These are phyloP conservation scores for Chrysopilus asiliformis DNA, from an alignment of 2,888 invertebrate species.

Conservation along the genomic window DNA sequence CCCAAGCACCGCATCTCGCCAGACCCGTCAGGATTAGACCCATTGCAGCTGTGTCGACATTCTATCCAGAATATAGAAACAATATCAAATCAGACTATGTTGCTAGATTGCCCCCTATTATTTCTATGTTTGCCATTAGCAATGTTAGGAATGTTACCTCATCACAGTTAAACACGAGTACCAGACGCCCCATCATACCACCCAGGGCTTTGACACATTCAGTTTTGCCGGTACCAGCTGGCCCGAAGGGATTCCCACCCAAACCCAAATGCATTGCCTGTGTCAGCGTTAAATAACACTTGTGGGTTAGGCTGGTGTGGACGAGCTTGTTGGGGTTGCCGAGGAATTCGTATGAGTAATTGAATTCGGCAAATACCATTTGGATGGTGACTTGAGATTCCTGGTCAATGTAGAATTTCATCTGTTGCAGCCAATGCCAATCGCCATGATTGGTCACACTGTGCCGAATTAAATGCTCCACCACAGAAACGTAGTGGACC, in stretches of 20 bases:
- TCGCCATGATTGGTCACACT: conserved; percentile 52
- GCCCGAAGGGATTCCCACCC: conserved; percentile 97
- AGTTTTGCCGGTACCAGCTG: conserved; percentile 98
- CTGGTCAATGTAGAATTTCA: conserved; percentile 58
- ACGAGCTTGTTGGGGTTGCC: conserved; percentile 94
- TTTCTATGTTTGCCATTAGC: neutral
- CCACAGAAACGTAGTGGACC: conserved; percentile 76
- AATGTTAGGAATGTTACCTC: conserved; percentile 44
- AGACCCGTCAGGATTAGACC: conserved; percentile 86
- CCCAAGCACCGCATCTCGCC: conserved; percentile 94
- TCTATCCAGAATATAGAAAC: conserved; percentile 40
- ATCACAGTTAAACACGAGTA: conserved; percentile 95
- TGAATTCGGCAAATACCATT: conserved; percentile 90
- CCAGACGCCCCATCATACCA: conserved; percentile 76
- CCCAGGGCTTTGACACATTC: conserved; percentile 96
- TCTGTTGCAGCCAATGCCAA: conserved; percentile 94
- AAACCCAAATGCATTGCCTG: conserved; percentile 94
- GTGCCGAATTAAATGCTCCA: conserved; percentile 59
- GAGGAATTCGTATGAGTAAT: conserved; percentile 95
- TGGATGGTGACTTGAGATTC: conserved; percentile 50
- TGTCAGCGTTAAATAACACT: conserved; percentile 92
- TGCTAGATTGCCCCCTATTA: neutral
- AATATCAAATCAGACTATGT: neutral
- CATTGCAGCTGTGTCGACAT: conserved; percentile 91
- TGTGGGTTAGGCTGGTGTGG: conserved; percentile 89